phyloP scores from a whole-genome alignment of 1,140 invertebrate genomes.

The Cotesia typhae region DNA sequence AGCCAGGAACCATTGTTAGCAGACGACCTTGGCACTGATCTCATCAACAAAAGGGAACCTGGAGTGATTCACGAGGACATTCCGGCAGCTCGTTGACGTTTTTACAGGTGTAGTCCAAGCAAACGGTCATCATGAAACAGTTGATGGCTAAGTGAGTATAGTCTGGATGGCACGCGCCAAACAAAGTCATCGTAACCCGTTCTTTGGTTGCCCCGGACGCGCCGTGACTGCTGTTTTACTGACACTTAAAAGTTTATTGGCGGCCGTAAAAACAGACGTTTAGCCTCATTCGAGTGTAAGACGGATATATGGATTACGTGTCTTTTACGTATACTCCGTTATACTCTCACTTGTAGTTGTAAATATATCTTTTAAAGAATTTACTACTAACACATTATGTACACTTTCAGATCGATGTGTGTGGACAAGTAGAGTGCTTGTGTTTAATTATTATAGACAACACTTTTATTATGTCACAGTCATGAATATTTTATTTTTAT shows the following conservation, averaged over 20 bases:
- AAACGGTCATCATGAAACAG: slow-evolving; percentile 36
- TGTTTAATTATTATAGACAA: too few species aligned
- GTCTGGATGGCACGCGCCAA: slow-evolving; percentile 25
- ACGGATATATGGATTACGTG: slow-evolving; percentile 40
- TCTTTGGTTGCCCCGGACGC: slow-evolving; percentile 9
- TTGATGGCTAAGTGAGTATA: slow-evolving; percentile 24
- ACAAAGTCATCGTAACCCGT: slow-evolving; percentile 25
- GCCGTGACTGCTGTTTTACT: slow-evolving; percentile 54
- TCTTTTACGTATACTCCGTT: slow-evolving; percentile 22
- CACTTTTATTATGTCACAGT: too few species aligned
- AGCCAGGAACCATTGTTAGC: slow-evolving; percentile 24
- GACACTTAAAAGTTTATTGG: slow-evolving; percentile 68
- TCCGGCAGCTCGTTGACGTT: slow-evolving; percentile 38
- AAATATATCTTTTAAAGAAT: slow-evolving; percentile 3
- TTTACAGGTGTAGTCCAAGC: slow-evolving; percentile 40
- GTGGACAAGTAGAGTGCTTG: too few species aligned
- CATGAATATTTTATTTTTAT: too few species aligned
- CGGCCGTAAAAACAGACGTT: slow-evolving; percentile 62
- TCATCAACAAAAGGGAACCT: slow-evolving; percentile 25
- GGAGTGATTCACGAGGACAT: slow-evolving; percentile 30
- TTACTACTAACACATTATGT: too few species aligned
- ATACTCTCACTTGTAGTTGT: neutral
- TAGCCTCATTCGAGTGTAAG: slow-evolving; percentile 60
- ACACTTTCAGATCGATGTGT: too few species aligned
- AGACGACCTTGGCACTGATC: slow-evolving; percentile 63